Base-by-base conservation (phyloP, 2,113 vertebrate genomes). In the Erinaceus europaeus region DNA sequence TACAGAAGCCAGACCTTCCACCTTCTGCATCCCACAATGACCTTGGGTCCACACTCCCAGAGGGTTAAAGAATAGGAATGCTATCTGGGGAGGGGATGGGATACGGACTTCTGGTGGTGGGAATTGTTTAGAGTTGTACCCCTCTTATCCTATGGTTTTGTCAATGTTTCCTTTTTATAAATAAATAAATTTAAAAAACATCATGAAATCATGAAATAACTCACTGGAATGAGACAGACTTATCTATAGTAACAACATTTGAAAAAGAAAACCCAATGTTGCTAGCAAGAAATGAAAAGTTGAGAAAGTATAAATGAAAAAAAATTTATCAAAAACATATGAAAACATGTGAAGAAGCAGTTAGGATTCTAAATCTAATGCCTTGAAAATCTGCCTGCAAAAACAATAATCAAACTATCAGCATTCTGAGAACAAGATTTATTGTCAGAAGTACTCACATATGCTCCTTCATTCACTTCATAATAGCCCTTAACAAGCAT, bases 371-470 rank as follows among this genome's bases (percentile, higher is more conserved):
- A 10, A 73, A 88, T 64, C 21, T 4, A 73, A 61, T 62, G 5
- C 10, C n/a, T 89, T 64, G 4, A 84, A 78, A 88, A 76, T 83
- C 14, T 88, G 21, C 5, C 64, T 79, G 5, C 2, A 88, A 76
- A 93, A 93, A 84, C 29, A 85, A 59, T 65, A 40, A 69, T 59
- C 50, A 88, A 55, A 79, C 81, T 42, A 88, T 20, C 3, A 57
- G 73, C 79, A 87, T 42, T 69, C 59, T 91, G 50, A 64, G 34
- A 61, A 42, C 27, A 90, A 65, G 46, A 14, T 14, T 69, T 72
- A 5, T 42, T 61, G 20, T 82, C 21, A 32, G 36, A 92, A 77
- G 53, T 44, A 68, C 27, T 64, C 62, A 65, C 50, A 84, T 27
- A 76, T 32, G 20, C 18, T 65, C 27, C 20, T 77, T 84, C 17